These are phyloP conservation scores for Teinopalpus imperialis DNA, from an alignment of 2,888 invertebrate species.

Conservation along the genomic window DNA sequence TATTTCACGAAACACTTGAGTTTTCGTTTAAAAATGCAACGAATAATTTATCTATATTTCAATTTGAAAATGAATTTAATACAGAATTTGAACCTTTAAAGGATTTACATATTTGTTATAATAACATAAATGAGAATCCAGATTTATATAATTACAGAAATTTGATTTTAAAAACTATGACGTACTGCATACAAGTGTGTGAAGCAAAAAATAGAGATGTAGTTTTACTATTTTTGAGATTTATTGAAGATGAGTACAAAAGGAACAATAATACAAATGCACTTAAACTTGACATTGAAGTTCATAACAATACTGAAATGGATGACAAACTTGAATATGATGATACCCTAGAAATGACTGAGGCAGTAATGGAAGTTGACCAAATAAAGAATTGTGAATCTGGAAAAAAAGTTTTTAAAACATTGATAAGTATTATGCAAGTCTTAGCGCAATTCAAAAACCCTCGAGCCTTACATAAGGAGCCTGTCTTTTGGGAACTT, in stretches of 20 bases:
- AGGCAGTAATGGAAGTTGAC: slow-evolving; percentile 47
- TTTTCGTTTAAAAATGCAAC: slow-evolving; percentile 72
- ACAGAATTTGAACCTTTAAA: slow-evolving; percentile 50
- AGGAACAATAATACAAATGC: slow-evolving; percentile 59
- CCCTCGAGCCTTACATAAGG: slow-evolving; percentile 89
- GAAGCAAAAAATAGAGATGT: slow-evolving; percentile 92
- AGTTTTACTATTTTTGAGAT: slow-evolving; percentile 89
- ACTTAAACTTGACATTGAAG: slow-evolving; percentile 81
- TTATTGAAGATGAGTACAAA: slow-evolving; percentile 85
- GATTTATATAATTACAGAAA: slow-evolving; percentile 90
- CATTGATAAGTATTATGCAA: slow-evolving; percentile 85
- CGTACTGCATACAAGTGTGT: slow-evolving; percentile 86
- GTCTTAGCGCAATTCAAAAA: slow-evolving; percentile 91
- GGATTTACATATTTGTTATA: slow-evolving; percentile 59
- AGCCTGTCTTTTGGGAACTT: slow-evolving; percentile 87
- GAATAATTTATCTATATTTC: slow-evolving; percentile 53
- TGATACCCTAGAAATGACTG: slow-evolving; percentile 59
- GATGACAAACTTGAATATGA: slow-evolving; percentile 53
- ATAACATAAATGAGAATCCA: slow-evolving; percentile 79
- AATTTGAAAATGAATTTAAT: slow-evolving; percentile 61
- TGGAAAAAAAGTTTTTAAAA: slow-evolving; percentile 72
- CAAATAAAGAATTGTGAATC: slow-evolving; percentile 52
- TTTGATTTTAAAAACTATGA: slow-evolving; percentile 91
- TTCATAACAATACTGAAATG: slow-evolving; percentile 70
- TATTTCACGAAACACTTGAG: slow-evolving; percentile 84